Conservation (phyloP, 2,797 vertebrate species). For the Onychomys torridus region DNA sequence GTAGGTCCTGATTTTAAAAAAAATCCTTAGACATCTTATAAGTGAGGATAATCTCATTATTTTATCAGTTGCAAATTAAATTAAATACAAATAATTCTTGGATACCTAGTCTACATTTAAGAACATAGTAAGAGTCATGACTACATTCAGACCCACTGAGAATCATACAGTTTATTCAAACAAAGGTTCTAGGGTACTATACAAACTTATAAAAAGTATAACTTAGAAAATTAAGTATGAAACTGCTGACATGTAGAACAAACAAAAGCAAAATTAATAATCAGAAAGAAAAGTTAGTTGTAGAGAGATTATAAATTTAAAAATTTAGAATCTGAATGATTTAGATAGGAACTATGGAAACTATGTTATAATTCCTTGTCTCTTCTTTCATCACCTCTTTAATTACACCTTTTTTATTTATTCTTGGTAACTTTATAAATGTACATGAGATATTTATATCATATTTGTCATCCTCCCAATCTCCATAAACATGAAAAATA, state of each 20-base stretch:
- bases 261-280: not conserved
- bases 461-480: not conserved
- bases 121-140: not conserved
- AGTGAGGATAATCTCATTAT: not conserved
- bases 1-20: not conserved
- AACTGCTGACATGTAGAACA: not conserved
- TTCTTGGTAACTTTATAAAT: not conserved
- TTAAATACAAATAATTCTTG: not conserved
- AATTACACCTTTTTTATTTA: not conserved
- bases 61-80: not conserved
- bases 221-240: not conserved
- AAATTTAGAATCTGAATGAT: not conserved
- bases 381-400: not conserved
- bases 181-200: not conserved
- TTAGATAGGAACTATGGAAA: not conserved
- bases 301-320: not conserved
- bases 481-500: not conserved
- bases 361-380: not conserved
- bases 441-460: not conserved
- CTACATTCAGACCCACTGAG: not conserved
- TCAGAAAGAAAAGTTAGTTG: not conserved
- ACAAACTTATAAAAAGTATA: not conserved
- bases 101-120: not conserved
- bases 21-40: not conserved
- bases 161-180: not conserved